Conservation (phyloP, 1,140 invertebrate genomes). For the Lucilia sericata region DNA sequence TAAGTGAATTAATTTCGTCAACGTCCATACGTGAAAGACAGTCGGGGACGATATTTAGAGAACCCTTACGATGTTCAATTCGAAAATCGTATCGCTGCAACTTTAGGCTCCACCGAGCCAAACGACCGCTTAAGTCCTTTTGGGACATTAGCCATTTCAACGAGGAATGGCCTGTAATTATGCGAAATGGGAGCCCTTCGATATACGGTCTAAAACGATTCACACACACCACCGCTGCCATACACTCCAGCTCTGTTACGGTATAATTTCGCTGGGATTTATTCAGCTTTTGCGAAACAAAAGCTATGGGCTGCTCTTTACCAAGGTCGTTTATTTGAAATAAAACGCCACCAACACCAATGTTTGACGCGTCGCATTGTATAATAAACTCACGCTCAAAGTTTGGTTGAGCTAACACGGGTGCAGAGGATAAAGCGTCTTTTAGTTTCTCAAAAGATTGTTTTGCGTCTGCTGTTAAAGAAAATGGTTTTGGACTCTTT, state of each 20-base stretch:
- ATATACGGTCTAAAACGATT: conserved; percentile 68
- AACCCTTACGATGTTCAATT: conserved; percentile 66
- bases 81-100: conserved; percentile 54
- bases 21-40: conserved; percentile 53
- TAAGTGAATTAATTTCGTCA: neutral
- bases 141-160: conserved; percentile 54
- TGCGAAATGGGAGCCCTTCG: conserved; percentile 61
- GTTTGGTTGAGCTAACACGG: conserved; percentile 52
- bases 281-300: conserved; percentile 47
- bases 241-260: conserved; percentile 66
- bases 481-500: conserved; percentile 10
- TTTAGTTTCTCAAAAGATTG: conserved; percentile 50
- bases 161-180: conserved; percentile 49
- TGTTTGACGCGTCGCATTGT: conserved; percentile 45
- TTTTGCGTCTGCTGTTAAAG: conserved; percentile 27
- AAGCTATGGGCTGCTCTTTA: conserved; percentile 48
- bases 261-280: conserved; percentile 48
- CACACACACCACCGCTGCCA: conserved; percentile 67
- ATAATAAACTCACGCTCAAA: conserved; percentile 48
- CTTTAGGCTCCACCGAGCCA: conserved; percentile 60
- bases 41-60: conserved; percentile 60
- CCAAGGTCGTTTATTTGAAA: conserved; percentile 58
- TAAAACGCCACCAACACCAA: conserved; percentile 51
- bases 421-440: conserved; percentile 45
- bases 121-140: conserved; percentile 53